Evolutionary conservation across 2,888 invertebrate species (phyloP), one percentile per base, ranked within the genome.

Genomic region (Plusia festucae): DNA sequence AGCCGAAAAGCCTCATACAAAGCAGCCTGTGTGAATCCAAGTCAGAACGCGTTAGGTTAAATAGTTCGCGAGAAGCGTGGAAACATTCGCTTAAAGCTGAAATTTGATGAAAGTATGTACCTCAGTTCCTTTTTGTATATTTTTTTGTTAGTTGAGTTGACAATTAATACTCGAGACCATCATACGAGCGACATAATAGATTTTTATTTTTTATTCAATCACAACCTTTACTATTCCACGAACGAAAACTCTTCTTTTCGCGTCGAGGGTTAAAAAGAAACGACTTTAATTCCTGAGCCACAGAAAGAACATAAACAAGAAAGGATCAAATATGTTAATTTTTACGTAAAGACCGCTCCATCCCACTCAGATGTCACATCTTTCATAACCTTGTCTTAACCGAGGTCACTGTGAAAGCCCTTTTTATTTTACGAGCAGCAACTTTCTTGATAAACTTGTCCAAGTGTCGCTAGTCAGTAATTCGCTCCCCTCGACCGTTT

Each of bases 381-480:
- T 65, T 68, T 78, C 74, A 77, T 72, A 65, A 65, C 66, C 53
- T 60, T 44, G 22, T n/a, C 65, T 68, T 56, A 63, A 55, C 57
- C 20, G 60, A 70, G 65, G 65, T 78, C 63, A 58, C 8, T 54
- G 57, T 18, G 40, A 62, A 70, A 67, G 27, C 40, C 66, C 59
- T 76, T 76, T 79, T 78, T 76, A 76, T 78, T 80, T 76, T 74
- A 76, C 74, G 76, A 80, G 68, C 63, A 59, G 57, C 60, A 84
- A 84, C 79, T 84, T 85, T 82, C 78, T 83, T 82, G 79, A 83
- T 85, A 84, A 85, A 85, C 79, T 85, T 82, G 78, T 78, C 65
- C 78, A 81, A 84, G 80, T 79, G 79, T 79, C 79, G 77, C 77
- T 68, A 69, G 70, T 65, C 76, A 66, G 70, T 77, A 68, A 70